Conservation (phyloP, 1,140 invertebrate species). For the Drosophila tsacasi region DNA sequence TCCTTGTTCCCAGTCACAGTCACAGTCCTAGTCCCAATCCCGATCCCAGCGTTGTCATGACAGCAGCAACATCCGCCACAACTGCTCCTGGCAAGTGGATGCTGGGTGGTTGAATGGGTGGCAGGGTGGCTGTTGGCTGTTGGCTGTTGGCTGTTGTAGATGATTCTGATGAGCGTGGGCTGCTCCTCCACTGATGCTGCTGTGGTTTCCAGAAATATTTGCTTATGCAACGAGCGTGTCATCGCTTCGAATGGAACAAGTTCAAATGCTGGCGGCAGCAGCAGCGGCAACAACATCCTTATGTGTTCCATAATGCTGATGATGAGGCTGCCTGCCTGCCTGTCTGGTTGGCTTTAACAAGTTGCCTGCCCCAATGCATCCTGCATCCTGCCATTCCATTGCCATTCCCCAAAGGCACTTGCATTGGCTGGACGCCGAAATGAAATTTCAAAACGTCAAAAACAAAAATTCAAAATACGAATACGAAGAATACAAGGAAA, state of each 20-base stretch:
- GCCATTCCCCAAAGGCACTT: slow-evolving; percentile 42
- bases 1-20: neutral
- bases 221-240: slow-evolving; percentile 81
- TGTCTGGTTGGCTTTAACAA: slow-evolving; percentile 51
- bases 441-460: slow-evolving; percentile 69
- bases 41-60: slow-evolving; percentile 58
- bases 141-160: no score
- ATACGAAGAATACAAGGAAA: slow-evolving; percentile 28
- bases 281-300: slow-evolving; percentile 35
- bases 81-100: slow-evolving; percentile 56
- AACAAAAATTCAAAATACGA: slow-evolving; percentile 31
- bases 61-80: slow-evolving; percentile 47
- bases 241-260: slow-evolving; percentile 75
- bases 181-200: slow-evolving; percentile 3
- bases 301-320: slow-evolving; percentile 40
- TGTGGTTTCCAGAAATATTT: slow-evolving; percentile 67
- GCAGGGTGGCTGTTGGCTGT: no score
- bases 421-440: slow-evolving; percentile 52
- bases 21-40: slow-evolving; percentile 3
- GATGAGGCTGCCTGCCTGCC: slow-evolving; percentile 14
- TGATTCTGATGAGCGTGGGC: neutral
- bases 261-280: slow-evolving; percentile 62
- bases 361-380: slow-evolving; percentile 30
- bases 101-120: neutral
- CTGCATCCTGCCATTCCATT: neutral